phyloP scores from a whole-genome alignment of 2,797 vertebrate genomes.

The Iguana delicatissima region DNA sequence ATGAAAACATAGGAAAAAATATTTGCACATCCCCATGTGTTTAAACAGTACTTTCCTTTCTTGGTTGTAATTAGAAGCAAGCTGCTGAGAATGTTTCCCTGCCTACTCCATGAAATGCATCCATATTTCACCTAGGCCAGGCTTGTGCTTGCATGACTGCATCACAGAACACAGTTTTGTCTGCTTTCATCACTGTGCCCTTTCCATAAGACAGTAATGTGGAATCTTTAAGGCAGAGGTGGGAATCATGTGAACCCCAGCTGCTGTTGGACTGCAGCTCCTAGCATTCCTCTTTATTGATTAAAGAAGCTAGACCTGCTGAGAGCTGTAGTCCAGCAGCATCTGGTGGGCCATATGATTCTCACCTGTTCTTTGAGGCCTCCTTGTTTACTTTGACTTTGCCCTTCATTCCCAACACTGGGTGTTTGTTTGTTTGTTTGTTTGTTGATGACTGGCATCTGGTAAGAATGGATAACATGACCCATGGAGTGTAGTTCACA shows the following conservation, averaged over 20 bases:
- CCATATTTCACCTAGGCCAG: background rate
- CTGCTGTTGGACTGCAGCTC: too few species aligned
- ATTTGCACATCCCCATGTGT: constrained; percentile 6
- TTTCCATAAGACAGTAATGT: background rate
- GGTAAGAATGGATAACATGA: background rate
- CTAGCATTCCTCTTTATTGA: too few species aligned
- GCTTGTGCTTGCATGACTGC: background rate
- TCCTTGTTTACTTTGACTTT: constrained; percentile 2
- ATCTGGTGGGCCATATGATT: too few species aligned
- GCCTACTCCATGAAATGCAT: background rate
- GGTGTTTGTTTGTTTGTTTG: background rate
- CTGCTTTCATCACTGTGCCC: background rate
- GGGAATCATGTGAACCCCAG: too few species aligned
- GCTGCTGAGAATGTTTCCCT: background rate
- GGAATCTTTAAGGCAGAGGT: background rate
- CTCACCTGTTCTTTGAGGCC: background rate
- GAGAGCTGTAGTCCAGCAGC: too few species aligned
- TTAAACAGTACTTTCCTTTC: constrained; percentile 3
- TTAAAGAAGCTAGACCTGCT: too few species aligned
- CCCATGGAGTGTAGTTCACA: background rate
- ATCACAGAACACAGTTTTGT: background rate
- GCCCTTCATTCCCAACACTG: background rate
- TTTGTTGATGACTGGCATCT: background rate
- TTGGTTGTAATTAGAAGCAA: constrained; percentile 13
- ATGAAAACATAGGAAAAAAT: background rate